phyloP scores from a whole-genome alignment of 2,113 vertebrate species.

The Eupsittula cactorum region DNA sequence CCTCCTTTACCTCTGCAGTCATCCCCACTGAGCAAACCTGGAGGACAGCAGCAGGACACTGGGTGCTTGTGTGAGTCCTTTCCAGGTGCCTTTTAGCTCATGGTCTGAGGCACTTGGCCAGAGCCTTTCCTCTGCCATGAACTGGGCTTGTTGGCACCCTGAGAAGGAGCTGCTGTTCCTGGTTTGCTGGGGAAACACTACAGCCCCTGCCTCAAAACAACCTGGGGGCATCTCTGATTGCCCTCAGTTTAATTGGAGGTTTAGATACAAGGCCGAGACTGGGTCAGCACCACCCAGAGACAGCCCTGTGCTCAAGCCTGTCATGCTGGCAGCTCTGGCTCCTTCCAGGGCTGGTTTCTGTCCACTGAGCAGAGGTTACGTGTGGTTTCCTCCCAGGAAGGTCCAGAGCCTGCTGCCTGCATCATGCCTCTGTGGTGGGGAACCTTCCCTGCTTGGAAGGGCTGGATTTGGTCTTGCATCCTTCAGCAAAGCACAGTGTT shows the following conservation, averaged over 20 bases:
- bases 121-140: neutral
- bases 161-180: neutral
- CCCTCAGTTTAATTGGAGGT: neutral
- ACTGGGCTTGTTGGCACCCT: rapidly evolving
- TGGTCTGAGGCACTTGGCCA: neutral
- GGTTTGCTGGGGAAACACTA: neutral
- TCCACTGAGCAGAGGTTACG: neutral
- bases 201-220: neutral
- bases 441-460: neutral
- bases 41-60: neutral
- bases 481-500: neutral
- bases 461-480: neutral
- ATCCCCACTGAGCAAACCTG: neutral
- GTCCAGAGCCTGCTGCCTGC: neutral
- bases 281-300: neutral
- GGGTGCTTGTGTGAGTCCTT: neutral
- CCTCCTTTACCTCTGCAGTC: neutral
- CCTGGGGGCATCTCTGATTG: neutral
- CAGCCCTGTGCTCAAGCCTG: neutral
- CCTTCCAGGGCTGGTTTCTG: neutral
- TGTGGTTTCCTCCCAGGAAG: neutral
- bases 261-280: rapidly evolving
- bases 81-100: neutral
- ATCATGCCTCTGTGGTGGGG: neutral
- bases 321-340: neutral